Evolutionary conservation across 2,113 vertebrate species (phyloP), one percentile per base, ranked within the genome.

Genomic region (Hippoglossus stenolepis): DNA sequence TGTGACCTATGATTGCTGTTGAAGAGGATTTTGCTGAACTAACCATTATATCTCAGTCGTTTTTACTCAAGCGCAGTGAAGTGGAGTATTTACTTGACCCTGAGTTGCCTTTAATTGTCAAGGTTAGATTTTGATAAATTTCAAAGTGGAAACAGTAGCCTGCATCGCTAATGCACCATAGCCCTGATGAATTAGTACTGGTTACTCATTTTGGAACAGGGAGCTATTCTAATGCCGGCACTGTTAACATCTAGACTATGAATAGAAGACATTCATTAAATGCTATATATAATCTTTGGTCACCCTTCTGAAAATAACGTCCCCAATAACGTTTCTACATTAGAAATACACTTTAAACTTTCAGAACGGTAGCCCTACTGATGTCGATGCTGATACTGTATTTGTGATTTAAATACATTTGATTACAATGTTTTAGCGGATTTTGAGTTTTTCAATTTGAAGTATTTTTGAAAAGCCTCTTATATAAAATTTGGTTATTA

Each of bases 181-280:
- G 20, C 11, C 23, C 43, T 53, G 24, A 57, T 63, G 60, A 43
- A 65, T 70, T 60, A 60, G 2, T 28, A 54, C 20, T 53, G 24
- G 51, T 28, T 69, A 56, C 58, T 70, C 47, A 7, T 21, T 62
- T 47, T 58, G 47, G 11, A 59, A 59, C 38, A 47, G 24, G 73
- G 31, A 43, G 38, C 56, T 51, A 8, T 65, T 77, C 53, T 70
- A 53, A 47, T 54, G 59, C 9, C 7, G 49, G 8, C 1, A 51
- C 57, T 80, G 62, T 72, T 61, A 85, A 85, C 76, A 71, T 67
- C 10, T 1, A 0, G 0, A 12, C 65, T 76, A 77, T 73, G 83
- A 85, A 81, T 82, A 67, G 71, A 79, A 70, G 51, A 43, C 56
- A 68, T 84, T 85, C 58, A 72, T 69, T 5, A 70, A 65, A 60